These are phyloP conservation scores for Ennomos fuscantarius DNA, from an alignment of 2,888 invertebrate genomes.

Conservation along the genomic window DNA sequence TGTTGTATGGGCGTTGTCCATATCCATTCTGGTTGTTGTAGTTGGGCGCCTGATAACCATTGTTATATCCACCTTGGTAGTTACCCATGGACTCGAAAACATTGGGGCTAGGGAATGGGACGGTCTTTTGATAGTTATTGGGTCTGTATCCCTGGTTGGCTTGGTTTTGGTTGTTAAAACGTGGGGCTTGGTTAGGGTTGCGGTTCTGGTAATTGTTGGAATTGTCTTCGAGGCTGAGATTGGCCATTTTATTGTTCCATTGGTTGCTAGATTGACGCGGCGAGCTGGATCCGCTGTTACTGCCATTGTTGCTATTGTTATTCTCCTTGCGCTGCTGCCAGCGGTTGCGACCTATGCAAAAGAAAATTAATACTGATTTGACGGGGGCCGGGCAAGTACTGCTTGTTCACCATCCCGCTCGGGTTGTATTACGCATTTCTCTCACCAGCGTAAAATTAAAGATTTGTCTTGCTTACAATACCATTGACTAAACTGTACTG, in stretches of 20 bases:
- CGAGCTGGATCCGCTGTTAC: slow-evolving; percentile 77
- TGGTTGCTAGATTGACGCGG: slow-evolving; percentile 82
- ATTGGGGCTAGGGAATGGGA: slow-evolving; percentile 85
- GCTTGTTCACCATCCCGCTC: no score
- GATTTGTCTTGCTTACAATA: background rate
- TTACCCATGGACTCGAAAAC: slow-evolving; percentile 85
- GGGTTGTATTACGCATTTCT: no score
- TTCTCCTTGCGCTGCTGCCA: slow-evolving; percentile 87
- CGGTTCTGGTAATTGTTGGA: slow-evolving; percentile 70
- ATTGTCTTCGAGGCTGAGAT: slow-evolving; percentile 59
- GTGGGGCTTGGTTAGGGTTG: slow-evolving; percentile 74
- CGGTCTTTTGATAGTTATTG: slow-evolving; percentile 80
- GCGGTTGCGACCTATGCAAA: slow-evolving; percentile 79
- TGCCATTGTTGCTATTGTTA: slow-evolving; percentile 63
- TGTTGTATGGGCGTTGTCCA: slow-evolving; percentile 76
- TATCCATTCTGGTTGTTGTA: slow-evolving; percentile 79
- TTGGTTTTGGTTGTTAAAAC: slow-evolving; percentile 78
- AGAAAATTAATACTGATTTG: slow-evolving; percentile 35
- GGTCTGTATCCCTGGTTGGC: slow-evolving; percentile 73
- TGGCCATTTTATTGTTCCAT: slow-evolving; percentile 82
- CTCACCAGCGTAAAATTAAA: slow-evolving; percentile 4
- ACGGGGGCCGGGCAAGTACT: no score
- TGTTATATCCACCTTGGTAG: slow-evolving; percentile 83
- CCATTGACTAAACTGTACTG: no score
- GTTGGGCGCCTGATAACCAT: slow-evolving; percentile 78